A percentile compares a stretch with the other conserved stretches of the same genome.
phyloP scores from a whole-genome alignment of 2,113 vertebrate species.

The Nothoprocta perdicaria region DNA sequence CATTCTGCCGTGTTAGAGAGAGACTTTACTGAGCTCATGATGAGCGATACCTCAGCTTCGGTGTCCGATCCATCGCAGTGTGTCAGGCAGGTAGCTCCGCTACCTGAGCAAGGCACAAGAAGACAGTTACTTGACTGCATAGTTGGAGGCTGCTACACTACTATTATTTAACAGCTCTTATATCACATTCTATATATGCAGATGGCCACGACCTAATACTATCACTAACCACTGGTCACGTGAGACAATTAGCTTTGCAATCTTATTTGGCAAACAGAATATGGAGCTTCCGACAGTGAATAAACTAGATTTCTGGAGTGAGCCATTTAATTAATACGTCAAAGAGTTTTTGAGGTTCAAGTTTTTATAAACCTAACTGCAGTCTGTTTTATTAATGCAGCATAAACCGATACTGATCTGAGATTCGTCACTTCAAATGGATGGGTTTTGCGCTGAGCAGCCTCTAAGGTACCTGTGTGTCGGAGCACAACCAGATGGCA shows the following conservation, averaged over 20 bases:
- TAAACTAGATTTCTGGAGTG: rapidly evolving
- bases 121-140: rapidly evolving
- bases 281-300: not conserved
- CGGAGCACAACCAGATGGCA: slow-evolving; percentile 94
- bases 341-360: not conserved
- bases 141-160: rapidly evolving
- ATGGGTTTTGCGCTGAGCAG: not conserved
- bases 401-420: not conserved
- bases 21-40: slow-evolving; percentile 84
- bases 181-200: no score
- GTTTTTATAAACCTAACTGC: not conserved
- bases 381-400: not conserved
- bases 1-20: slow-evolving; percentile 74
- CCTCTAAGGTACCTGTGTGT: slow-evolving; percentile 88
- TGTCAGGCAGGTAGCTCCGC: slow-evolving; percentile 90
- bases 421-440: not conserved
- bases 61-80: slow-evolving; percentile 93
- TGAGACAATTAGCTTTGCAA: not conserved
- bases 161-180: rapidly evolving
- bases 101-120: slow-evolving; percentile 77
- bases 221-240: not conserved
- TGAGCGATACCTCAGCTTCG: slow-evolving; percentile 84
- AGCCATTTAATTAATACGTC: not conserved
- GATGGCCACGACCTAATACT: not conserved
- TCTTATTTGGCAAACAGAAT: rapidly evolving